Evolutionary conservation across 2,113 vertebrate species (phyloP).

Genomic region (Chlorodrepanis virens): DNA sequence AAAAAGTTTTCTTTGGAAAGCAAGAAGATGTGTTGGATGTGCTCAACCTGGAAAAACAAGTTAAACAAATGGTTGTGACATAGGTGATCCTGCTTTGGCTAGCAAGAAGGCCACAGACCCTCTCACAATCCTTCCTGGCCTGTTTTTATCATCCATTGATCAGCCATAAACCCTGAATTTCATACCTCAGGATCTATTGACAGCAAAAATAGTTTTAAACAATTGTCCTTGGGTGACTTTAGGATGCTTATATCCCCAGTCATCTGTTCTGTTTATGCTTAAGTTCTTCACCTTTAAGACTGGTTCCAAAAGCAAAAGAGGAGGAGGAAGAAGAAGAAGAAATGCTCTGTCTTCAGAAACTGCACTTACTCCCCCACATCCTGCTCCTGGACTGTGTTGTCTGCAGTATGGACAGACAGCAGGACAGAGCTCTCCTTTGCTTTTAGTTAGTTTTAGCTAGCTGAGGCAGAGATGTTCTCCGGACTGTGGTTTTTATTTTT

Average conservation of each 20-base stretch:
- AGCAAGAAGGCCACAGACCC: not conserved
- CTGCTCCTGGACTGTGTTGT: not conserved
- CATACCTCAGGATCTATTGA: not conserved
- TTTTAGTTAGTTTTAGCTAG: not conserved
- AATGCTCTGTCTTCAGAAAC: not conserved
- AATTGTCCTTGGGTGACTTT: not conserved
- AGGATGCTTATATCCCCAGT: not conserved
- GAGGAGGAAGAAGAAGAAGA: not conserved
- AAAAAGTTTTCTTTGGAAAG: not conserved
- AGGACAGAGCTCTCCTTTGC: not conserved
- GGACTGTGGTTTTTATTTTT: not conserved
- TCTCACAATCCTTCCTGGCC: not conserved
- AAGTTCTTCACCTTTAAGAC: not conserved
- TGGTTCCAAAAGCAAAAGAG: not conserved
- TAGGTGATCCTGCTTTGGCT: not conserved
- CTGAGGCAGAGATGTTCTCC: not conserved
- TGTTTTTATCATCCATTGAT: not conserved
- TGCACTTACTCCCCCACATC: not conserved
- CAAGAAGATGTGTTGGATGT: not conserved
- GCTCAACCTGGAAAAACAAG: not conserved
- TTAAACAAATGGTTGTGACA: not conserved
- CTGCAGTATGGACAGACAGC: not conserved
- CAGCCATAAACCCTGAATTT: not conserved
- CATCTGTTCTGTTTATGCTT: not conserved
- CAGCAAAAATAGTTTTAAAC: not conserved